Evolutionary conservation across 1,140 invertebrate species (phyloP).

Genomic region (Zaprionus vittiger): DNA sequence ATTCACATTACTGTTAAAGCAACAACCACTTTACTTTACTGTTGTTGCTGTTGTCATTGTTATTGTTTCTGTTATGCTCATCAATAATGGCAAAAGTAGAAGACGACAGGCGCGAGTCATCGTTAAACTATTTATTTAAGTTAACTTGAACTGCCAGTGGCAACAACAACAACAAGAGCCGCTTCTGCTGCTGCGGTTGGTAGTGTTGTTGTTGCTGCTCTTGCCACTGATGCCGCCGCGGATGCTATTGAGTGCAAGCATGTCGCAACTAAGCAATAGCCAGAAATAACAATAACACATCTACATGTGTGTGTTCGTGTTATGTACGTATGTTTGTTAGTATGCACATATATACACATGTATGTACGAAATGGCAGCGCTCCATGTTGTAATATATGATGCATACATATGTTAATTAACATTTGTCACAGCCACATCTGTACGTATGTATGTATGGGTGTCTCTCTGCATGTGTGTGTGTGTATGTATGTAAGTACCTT

Average conservation of each 20-base stretch:
- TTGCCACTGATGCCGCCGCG: not conserved
- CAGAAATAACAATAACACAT: slow-evolving; percentile 27
- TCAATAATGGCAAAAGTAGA: not conserved
- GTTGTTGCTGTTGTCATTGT: not conserved
- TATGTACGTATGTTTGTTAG: slow-evolving; percentile 6
- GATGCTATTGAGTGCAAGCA: slow-evolving; percentile 8
- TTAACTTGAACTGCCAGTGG: not conserved
- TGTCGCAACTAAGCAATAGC: slow-evolving; percentile 13
- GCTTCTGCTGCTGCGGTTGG: not conserved
- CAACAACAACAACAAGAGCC: not conserved
- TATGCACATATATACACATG: not conserved
- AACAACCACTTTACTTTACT: not conserved
- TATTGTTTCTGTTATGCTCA: not conserved
- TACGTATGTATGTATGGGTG: not conserved
- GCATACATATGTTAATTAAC: slow-evolving; percentile 56
- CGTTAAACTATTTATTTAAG: slow-evolving; percentile 19
- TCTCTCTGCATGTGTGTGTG: not conserved
- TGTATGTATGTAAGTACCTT: slow-evolving; percentile 57
- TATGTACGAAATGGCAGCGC: slow-evolving; percentile 2
- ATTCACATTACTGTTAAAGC: slow-evolving; percentile 7
- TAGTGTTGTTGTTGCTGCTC: not conserved
- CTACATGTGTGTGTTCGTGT: not conserved
- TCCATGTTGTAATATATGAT: slow-evolving; percentile 9
- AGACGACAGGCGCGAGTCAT: slow-evolving; percentile 7
- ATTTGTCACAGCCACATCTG: slow-evolving; percentile 49